Percentiles rank a stretch among this genome's conserved stretches.
Conservation (phyloP, 2,888 invertebrate species). For the Drosophila rellima region DNA sequence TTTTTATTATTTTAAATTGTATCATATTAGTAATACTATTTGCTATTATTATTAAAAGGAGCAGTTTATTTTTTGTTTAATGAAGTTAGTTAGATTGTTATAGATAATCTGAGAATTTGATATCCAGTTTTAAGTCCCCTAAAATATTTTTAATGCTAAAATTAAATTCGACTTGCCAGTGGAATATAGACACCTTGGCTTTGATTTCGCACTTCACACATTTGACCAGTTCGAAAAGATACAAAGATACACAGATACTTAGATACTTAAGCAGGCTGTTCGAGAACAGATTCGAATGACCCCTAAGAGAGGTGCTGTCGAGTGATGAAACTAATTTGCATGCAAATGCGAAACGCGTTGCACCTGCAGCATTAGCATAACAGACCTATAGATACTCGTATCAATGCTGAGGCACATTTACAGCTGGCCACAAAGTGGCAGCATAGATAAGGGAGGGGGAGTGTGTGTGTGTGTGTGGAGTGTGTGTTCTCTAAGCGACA, state of each 20-base stretch:
- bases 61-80: too few relatives aligned
- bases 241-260: neutral
- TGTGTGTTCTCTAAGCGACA: slow-evolving; percentile 45
- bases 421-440: slow-evolving; percentile 2
- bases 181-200: neutral
- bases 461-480: slow-evolving; percentile 5
- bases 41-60: too few relatives aligned
- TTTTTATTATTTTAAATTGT: too few relatives aligned
- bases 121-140: too few relatives aligned
- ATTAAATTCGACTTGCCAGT: neutral
- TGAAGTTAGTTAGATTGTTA: too few relatives aligned
- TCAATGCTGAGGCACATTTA: slow-evolving; percentile 34
- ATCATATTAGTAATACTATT: too few relatives aligned
- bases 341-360: slow-evolving; percentile 78
- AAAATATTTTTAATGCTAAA: neutral
- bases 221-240: neutral
- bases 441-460: neutral
- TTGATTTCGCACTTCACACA: neutral
- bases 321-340: slow-evolving; percentile 70
- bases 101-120: too few relatives aligned
- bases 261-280: slow-evolving; percentile 1
- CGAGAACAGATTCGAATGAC: slow-evolving; percentile 7
- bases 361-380: slow-evolving; percentile 77
- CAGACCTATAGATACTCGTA: slow-evolving; percentile 42
- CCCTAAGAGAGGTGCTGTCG: slow-evolving; percentile 12